Conservation (phyloP, 2,888 invertebrate species). For the Hyposoter didymator region DNA sequence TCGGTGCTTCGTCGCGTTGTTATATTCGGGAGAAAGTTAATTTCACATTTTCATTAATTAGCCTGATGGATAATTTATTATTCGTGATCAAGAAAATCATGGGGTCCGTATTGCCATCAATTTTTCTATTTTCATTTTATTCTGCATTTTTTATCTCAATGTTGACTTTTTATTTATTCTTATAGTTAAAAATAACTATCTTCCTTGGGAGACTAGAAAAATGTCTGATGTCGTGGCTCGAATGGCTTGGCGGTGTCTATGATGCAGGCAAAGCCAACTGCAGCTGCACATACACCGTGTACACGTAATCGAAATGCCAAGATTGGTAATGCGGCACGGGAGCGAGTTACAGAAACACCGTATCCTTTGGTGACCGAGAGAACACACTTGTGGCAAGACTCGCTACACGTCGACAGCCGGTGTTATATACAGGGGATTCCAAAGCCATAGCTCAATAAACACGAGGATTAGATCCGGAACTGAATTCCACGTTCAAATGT, state of each 20-base stretch:
- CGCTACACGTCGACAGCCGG: neutral
- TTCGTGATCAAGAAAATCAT: neutral
- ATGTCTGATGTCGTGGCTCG: conserved; percentile 4
- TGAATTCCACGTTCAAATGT: neutral
- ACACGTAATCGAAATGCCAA: conserved; percentile 54
- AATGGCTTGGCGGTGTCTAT: conserved; percentile 3
- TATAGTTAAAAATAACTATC: neutral
- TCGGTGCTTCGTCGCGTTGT: neutral
- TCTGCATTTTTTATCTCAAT: neutral
- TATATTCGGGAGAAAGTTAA: neutral
- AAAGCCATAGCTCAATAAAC: conserved; percentile 1
- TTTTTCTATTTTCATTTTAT: neutral
- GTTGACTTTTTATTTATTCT: neutral
- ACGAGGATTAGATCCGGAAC: conserved; percentile 3
- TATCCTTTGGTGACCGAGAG: conserved; percentile 54
- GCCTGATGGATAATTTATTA: neutral
- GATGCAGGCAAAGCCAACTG: conserved; percentile 18
- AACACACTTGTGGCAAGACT: conserved; percentile 11
- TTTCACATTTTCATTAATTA: neutral
- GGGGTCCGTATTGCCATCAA: neutral
- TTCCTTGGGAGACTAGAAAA: neutral
- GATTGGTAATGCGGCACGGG: conserved; percentile 51
- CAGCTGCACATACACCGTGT: neutral
- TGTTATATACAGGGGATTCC: neutral
- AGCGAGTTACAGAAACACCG: conserved; percentile 46